Percentiles rank a stretch among this genome's conserved stretches.
These are phyloP conservation scores for Silurus asotus DNA, from an alignment of 2,113 vertebrate species.

Conservation along the genomic window DNA sequence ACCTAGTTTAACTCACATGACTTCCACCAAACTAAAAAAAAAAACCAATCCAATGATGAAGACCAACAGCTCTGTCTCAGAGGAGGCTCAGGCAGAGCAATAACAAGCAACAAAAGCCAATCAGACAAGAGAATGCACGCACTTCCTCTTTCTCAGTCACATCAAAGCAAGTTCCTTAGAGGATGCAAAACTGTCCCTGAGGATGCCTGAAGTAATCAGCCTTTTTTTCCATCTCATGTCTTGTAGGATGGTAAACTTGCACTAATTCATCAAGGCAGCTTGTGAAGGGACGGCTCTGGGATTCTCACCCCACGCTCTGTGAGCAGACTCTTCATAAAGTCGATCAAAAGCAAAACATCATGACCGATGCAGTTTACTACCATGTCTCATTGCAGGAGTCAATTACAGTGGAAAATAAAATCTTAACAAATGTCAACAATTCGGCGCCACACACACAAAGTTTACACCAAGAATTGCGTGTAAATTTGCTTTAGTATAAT, in stretches of 20 bases:
- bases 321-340: not conserved
- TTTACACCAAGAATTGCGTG: not conserved
- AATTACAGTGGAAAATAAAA: not conserved
- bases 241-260: not conserved
- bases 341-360: not conserved
- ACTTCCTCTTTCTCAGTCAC: slow-evolving; percentile 37
- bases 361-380: slow-evolving; percentile 9
- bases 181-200: slow-evolving; percentile 18
- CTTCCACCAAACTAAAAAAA: slow-evolving; percentile 15
- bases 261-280: slow-evolving; percentile 36
- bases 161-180: slow-evolving; percentile 30
- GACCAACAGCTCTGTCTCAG: slow-evolving; percentile 12
- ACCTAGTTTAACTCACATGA: not conserved
- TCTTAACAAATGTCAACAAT: not conserved
- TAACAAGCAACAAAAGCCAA: slow-evolving; percentile 45
- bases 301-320: slow-evolving; percentile 1
- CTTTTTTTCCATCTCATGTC: slow-evolving; percentile 24
- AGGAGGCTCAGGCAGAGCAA: slow-evolving; percentile 25
- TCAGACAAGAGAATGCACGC: slow-evolving; percentile 23
- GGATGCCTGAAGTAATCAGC: slow-evolving; percentile 15
- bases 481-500: not conserved
- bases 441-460: not conserved
- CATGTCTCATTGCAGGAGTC: slow-evolving; percentile 2
- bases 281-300: slow-evolving; percentile 23
- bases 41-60: slow-evolving; percentile 7